These are phyloP conservation scores for Patella pellucida DNA, from an alignment of 2,888 invertebrate genomes.

Conservation along the genomic window DNA sequence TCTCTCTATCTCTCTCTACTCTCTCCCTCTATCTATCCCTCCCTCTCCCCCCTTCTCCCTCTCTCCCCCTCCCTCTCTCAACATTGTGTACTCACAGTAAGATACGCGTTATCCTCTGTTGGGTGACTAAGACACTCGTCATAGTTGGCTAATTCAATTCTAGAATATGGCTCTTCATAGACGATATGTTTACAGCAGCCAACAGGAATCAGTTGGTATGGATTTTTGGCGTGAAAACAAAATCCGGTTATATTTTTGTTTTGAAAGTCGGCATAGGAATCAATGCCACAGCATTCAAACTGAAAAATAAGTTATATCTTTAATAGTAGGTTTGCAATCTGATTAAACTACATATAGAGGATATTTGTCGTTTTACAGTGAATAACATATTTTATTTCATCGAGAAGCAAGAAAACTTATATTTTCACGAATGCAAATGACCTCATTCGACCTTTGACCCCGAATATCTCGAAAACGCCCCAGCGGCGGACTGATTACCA, in stretches of 20 bases:
- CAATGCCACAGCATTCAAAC: slow-evolving; percentile 16
- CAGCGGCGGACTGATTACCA: too few species aligned
- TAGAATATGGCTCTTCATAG: not conserved
- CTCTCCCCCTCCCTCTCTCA: not conserved
- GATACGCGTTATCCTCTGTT: not conserved
- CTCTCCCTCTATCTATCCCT: too few species aligned
- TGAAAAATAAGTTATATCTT: not conserved
- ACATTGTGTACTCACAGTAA: not conserved
- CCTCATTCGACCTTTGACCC: too few species aligned
- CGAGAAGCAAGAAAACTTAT: too few species aligned
- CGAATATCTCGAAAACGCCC: too few species aligned
- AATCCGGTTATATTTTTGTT: not conserved
- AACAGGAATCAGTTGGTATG: not conserved
- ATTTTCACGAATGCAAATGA: too few species aligned
- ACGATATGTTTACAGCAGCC: not conserved
- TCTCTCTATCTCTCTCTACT: too few species aligned
- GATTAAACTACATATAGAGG: too few species aligned
- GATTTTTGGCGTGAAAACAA: not conserved
- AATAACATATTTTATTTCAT: too few species aligned
- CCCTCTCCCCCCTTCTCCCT: too few species aligned
- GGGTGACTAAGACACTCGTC: not conserved
- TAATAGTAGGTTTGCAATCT: too few species aligned
- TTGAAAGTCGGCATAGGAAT: slow-evolving; percentile 15
- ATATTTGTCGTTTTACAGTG: too few species aligned
- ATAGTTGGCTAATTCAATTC: not conserved